These are phyloP conservation scores for Cenopis cana DNA, from an alignment of 2,888 invertebrate species.

Conservation along the genomic window DNA sequence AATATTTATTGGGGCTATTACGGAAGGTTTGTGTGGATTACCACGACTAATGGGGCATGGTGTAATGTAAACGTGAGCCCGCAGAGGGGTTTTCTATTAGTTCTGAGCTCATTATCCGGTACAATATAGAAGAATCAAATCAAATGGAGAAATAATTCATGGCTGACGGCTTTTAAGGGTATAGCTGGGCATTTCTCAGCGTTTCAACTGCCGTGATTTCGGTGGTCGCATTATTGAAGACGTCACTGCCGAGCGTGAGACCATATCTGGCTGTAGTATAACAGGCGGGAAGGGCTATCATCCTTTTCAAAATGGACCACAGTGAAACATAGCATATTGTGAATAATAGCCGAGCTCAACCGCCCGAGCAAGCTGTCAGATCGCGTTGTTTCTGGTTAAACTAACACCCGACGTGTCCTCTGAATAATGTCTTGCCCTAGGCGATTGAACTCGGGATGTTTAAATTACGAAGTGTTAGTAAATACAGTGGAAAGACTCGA, in stretches of 20 bases:
- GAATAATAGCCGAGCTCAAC: not conserved
- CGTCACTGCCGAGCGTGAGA: too few species aligned
- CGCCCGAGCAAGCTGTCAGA: conserved; percentile 11
- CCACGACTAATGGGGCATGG: conserved; percentile 18
- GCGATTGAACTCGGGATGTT: not conserved
- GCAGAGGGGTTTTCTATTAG: not conserved
- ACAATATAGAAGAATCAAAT: not conserved
- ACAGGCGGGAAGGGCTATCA: too few species aligned
- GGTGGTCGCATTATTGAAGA: too few species aligned
- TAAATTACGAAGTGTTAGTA: conserved; percentile 9
- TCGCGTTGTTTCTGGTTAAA: conserved; percentile 17
- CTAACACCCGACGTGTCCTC: conserved; percentile 4
- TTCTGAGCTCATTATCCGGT: not conserved
- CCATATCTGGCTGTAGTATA: too few species aligned
- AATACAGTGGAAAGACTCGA: not conserved
- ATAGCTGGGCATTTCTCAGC: too few species aligned
- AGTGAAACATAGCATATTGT: not conserved
- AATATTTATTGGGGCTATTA: conserved; percentile 42
- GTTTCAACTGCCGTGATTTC: too few species aligned
- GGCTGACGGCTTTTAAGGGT: too few species aligned
- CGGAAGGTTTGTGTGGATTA: conserved; percentile 19
- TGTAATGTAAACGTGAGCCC: not conserved
- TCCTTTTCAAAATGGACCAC: too few species aligned
- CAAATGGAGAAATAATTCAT: not conserved
- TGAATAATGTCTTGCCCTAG: conserved; percentile 9